Evolutionary conservation across 2,888 invertebrate genomes (phyloP).

Genomic region (Heteromurus nitidus): DNA sequence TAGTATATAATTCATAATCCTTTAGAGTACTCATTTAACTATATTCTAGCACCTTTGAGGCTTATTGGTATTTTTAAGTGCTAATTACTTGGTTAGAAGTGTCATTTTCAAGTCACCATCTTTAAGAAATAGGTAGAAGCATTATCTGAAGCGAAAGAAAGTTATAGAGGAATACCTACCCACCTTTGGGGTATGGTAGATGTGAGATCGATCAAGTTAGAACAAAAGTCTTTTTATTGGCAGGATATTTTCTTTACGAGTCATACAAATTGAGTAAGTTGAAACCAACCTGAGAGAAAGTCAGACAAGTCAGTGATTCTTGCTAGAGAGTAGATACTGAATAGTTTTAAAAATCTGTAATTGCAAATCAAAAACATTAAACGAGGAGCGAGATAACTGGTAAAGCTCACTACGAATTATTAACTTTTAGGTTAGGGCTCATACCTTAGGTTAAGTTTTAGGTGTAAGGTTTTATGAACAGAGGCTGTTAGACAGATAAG

Average conservation of each 20-base stretch:
- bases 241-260: too few species aligned
- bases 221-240: too few species aligned
- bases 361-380: too few species aligned
- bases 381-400: neutral
- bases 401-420: slow-evolving; percentile 13
- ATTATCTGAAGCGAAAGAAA: too few species aligned
- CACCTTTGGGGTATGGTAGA: neutral
- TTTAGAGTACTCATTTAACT: neutral
- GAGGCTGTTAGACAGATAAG: neutral
- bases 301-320: slow-evolving; percentile 37
- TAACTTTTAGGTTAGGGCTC: slow-evolving; percentile 18
- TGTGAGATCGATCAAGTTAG: neutral
- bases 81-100: neutral
- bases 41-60: neutral
- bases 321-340: neutral
- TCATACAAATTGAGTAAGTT: too few species aligned
- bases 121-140: too few species aligned
- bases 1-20: neutral
- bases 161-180: neutral
- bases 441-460: slow-evolving; percentile 10
- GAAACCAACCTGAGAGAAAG: neutral
- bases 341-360: neutral
- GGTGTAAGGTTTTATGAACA: neutral
- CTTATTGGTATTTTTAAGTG: neutral
- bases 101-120: too few species aligned